A percentile compares a stretch with the other conserved stretches of the same genome.
These are phyloP conservation scores for Didymodactylos carnosus DNA, from an alignment of 2,888 invertebrate genomes.

Conservation along the genomic window DNA sequence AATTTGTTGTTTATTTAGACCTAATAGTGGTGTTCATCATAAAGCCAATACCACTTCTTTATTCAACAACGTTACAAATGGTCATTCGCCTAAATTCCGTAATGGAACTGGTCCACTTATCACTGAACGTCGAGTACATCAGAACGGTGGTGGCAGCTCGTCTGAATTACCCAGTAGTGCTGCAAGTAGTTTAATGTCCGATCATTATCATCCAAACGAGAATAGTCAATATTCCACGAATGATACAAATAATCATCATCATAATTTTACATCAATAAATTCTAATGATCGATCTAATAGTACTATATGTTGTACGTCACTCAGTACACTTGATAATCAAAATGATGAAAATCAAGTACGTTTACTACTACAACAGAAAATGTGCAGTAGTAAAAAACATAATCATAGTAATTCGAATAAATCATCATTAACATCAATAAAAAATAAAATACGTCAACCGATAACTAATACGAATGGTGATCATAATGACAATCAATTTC, in stretches of 20 bases:
- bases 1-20: not conserved
- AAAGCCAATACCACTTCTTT: too few species aligned
- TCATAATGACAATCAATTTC: not conserved
- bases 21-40: too few species aligned
- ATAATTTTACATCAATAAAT: not conserved
- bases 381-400: not conserved
- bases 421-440: not conserved
- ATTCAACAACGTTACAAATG: too few species aligned
- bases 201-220: too few species aligned
- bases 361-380: not conserved
- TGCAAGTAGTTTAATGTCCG: too few species aligned
- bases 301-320: not conserved
- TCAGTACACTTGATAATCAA: not conserved
- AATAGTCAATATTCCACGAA: too few species aligned
- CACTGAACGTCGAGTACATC: too few species aligned
- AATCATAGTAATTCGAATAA: not conserved
- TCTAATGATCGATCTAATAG: not conserved
- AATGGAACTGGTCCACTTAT: too few species aligned
- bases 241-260: not conserved
- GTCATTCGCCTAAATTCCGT: too few species aligned
- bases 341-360: not conserved
- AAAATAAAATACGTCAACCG: not conserved
- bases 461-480: not conserved
- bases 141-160: too few species aligned
- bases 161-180: too few species aligned